Percentiles rank a stretch among this genome's conserved stretches.
Conservation (phyloP, 2,797 vertebrate genomes). For the Lophotriccus pileatus region DNA sequence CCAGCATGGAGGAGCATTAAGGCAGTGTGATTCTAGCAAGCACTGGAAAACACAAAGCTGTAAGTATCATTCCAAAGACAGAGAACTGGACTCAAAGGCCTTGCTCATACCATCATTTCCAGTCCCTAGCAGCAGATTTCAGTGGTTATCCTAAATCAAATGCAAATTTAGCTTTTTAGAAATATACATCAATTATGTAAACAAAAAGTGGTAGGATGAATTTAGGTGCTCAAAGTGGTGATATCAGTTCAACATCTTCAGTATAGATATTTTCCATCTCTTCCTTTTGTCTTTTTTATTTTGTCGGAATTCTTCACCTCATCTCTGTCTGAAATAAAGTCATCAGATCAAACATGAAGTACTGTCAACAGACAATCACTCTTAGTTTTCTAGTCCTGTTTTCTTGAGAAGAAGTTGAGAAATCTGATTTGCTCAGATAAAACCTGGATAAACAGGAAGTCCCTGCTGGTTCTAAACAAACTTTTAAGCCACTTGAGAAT, state of each 20-base stretch:
- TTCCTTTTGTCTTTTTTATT: not conserved
- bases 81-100: not conserved
- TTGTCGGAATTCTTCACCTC: not conserved
- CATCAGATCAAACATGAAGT: rapidly evolving
- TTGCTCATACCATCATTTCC: not conserved
- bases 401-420: not conserved
- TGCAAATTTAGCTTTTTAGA: not conserved
- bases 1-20: not conserved
- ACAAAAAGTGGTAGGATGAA: not conserved
- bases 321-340: not conserved
- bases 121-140: not conserved
- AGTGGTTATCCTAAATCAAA: not conserved
- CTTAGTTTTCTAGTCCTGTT: not conserved
- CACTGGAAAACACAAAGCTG: not conserved
- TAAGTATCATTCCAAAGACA: not conserved
- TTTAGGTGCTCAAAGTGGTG: not conserved
- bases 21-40: not conserved
- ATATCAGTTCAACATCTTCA: not conserved
- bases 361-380: not conserved
- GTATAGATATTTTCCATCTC: not conserved
- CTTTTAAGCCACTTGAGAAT: not conserved
- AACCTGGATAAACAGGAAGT: not conserved
- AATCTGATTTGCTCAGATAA: not conserved
- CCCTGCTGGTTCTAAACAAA: not conserved
- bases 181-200: not conserved